Evolutionary conservation across 2,113 vertebrate species (phyloP).

Genomic region (Myotis davidii): DNA sequence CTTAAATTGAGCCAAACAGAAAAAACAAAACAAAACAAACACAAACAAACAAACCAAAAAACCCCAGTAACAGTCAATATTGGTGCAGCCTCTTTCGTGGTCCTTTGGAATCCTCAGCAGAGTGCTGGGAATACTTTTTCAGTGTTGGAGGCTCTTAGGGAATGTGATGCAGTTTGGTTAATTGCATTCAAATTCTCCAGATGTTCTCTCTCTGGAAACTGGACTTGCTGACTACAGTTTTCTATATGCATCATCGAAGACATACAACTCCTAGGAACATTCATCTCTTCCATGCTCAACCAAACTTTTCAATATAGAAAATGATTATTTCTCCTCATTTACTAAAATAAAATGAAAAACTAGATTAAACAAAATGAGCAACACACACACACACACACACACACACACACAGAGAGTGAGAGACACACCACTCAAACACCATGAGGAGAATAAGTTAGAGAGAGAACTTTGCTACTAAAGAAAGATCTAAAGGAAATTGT

Average conservation of each 20-base stretch:
- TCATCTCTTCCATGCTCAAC: not conserved
- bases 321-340: not conserved
- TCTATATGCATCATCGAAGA: not conserved
- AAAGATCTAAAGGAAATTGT: not conserved
- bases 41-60: constrained; percentile 52
- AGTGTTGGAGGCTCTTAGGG: not conserved
- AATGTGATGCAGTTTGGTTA: not conserved
- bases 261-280: not conserved
- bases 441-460: not conserved
- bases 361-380: not conserved
- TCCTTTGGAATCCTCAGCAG: not conserved
- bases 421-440: not conserved
- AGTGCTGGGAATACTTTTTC: not conserved
- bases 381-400: not conserved
- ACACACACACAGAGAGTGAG: not conserved
- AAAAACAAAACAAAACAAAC: constrained; percentile 53
- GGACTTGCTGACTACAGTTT: not conserved
- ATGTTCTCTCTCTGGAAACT: constrained; percentile 14
- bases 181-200: constrained; percentile 21
- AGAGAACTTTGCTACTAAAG: not conserved
- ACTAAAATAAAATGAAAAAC: not conserved
- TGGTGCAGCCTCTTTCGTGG: not conserved
- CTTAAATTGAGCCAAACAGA: not conserved
- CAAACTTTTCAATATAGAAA: not conserved
- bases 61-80: not conserved